A percentile compares a stretch with the other conserved stretches of the same genome.
Evolutionary conservation across 1,140 invertebrate genomes (phyloP).

Genomic region (Mylabris phalerata): DNA sequence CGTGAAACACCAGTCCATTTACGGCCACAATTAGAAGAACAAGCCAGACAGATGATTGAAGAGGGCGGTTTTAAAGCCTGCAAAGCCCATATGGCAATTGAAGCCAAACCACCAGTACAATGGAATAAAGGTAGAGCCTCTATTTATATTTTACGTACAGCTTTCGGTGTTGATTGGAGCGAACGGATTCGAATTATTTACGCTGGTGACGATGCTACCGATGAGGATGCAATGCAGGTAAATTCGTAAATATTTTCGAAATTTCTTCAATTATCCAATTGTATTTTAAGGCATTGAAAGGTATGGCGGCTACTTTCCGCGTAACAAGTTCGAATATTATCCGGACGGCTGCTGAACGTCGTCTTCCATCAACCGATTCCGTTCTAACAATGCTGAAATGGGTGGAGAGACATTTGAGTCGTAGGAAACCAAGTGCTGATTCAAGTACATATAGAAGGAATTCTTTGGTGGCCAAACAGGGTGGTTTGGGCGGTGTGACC

Average conservation of each 20-base stretch:
- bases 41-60: slow-evolving; percentile 65
- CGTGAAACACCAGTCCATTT: slow-evolving; percentile 67
- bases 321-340: slow-evolving; percentile 77
- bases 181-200: slow-evolving; percentile 86
- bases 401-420: slow-evolving; percentile 70
- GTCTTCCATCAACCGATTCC: slow-evolving; percentile 79
- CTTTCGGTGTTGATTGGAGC: slow-evolving; percentile 86
- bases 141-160: slow-evolving; percentile 81
- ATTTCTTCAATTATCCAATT: background rate
- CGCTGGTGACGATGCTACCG: slow-evolving; percentile 82
- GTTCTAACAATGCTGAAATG: slow-evolving; percentile 83
- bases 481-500: slow-evolving; percentile 36
- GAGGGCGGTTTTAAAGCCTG: slow-evolving; percentile 69
- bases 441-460: slow-evolving; percentile 51
- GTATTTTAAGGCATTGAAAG: slow-evolving; percentile 63
- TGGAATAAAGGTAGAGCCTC: slow-evolving; percentile 89
- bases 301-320: slow-evolving; percentile 85
- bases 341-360: slow-evolving; percentile 77
- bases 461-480: slow-evolving; percentile 48
- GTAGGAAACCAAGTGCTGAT: slow-evolving; percentile 55
- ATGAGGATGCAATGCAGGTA: slow-evolving; percentile 88
- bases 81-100: slow-evolving; percentile 73
- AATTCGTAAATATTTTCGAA: slow-evolving; percentile 9
- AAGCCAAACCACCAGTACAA: slow-evolving; percentile 80
- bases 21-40: slow-evolving; percentile 39